Base-by-base conservation (phyloP, 2,797 vertebrate species). In the Sebastes jordani region DNA sequence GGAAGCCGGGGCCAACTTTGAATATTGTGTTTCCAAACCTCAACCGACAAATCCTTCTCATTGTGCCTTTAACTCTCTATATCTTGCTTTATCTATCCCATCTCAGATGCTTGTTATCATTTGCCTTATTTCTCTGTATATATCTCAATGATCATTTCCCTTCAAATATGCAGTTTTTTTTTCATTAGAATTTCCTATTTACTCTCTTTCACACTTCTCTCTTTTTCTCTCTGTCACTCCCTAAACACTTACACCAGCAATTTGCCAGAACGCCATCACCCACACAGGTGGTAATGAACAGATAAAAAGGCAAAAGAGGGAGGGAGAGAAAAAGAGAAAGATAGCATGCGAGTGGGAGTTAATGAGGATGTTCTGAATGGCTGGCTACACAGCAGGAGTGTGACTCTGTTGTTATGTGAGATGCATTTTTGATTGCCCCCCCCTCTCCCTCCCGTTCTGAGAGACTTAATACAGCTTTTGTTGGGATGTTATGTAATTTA, bases 351-450 rank as follows among this genome's bases (percentile, higher is more conserved):
- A 65, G 80, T 82, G 69, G 74, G 76, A 81, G 81, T 73, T 78
- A 86, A 85, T 81, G 77, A 84, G 76, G 62, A 83, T 79, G 78
- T 70, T 78, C 76, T 85, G 78, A 84, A 82, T 85, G 74, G 62
- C 81, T 84, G 74, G 62, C 76, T 84, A 22, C 77, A 64, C 88
- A 83, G 73, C 73, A 74, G 77, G 82, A 77, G 81, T 71, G 32
- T 76, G 59, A 69, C 72, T 79, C 42, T 68, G 64, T 46, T 84
- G 71, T 76, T 82, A 71, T 73, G 30, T 80, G 71, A 72, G 74
- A 86, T 77, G 46, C 1, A 23, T 65, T 72, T 56, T 49, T 86
- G 79, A 88, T 69, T 82, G 81, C 78, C 4, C 46, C 7, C 32
- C 4, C 73, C 27, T 25, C 25, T 25, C 27, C 49, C 61, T 54